Conservation (phyloP, 2,113 vertebrate genomes). For the Cervus canadensis region DNA sequence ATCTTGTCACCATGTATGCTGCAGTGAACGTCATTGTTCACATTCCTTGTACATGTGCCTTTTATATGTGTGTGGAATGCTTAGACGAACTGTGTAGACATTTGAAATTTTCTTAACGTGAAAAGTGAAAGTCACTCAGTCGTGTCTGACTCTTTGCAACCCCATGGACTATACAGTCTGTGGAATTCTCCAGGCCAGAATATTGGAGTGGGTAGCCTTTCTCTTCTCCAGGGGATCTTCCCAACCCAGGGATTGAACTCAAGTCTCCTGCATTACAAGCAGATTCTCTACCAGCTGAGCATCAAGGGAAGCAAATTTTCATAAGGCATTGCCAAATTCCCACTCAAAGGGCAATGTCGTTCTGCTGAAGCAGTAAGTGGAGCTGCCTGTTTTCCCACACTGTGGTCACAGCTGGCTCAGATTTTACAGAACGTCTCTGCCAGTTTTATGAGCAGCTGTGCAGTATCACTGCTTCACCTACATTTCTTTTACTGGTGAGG, state of each 20-base stretch:
- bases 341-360: accelerated
- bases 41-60: not conserved
- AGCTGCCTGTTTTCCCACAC: not conserved
- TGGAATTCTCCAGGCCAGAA: not conserved
- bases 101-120: not conserved
- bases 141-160: accelerated
- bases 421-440: not conserved
- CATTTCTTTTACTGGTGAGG: not conserved
- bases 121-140: not conserved
- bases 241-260: not conserved
- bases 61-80: not conserved
- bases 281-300: not conserved
- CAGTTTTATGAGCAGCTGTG: not conserved
- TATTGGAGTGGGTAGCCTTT: not conserved
- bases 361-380: not conserved
- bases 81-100: not conserved
- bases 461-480: not conserved
- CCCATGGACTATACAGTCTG: not conserved
- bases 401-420: not conserved
- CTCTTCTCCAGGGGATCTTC: not conserved
- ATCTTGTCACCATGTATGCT: not conserved
- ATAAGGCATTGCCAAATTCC: not conserved
- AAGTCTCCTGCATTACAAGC: not conserved
- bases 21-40: not conserved
- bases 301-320: not conserved